Conservation (phyloP, 2,113 vertebrate species). For the Cromileptes altivelis region DNA sequence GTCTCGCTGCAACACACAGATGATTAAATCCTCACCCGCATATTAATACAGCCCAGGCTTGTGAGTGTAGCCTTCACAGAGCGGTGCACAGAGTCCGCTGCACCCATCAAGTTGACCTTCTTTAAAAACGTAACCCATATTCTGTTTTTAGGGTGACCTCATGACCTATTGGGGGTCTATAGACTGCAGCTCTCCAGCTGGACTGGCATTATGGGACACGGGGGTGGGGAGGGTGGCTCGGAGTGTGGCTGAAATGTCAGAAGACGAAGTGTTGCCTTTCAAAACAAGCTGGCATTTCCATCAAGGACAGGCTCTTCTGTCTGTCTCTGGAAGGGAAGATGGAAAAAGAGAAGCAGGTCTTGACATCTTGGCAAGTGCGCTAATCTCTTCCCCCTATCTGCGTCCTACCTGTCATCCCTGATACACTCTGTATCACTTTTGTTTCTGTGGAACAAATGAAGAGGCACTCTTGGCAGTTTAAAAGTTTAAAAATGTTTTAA, state of each 20-base stretch:
- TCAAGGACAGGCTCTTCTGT: constrained; percentile 51
- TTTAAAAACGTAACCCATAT: constrained; percentile 46
- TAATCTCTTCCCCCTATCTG: constrained; percentile 34
- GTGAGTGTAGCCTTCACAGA: background rate
- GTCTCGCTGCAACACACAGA: constrained; percentile 19
- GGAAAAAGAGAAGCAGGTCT: constrained; percentile 51
- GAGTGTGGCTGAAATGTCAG: constrained; percentile 72
- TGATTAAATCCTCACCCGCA: constrained; percentile 39
- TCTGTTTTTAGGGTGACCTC: constrained; percentile 50
- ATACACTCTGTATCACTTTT: background rate
- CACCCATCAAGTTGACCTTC: background rate
- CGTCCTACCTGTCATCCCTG: constrained; percentile 15
- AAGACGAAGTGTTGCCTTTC: constrained; percentile 78
- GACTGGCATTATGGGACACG: constrained; percentile 22
- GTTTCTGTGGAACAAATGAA: constrained; percentile 15
- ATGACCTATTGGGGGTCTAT: background rate
- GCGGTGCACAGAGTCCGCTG: background rate
- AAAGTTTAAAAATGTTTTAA: background rate
- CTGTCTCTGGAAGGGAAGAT: constrained; percentile 49
- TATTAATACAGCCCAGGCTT: constrained; percentile 12
- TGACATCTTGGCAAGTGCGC: constrained; percentile 26
- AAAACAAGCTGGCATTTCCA: constrained; percentile 81
- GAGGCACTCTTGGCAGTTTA: background rate
- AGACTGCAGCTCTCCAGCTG: background rate
- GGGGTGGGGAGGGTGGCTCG: background rate